Evolutionary conservation across 92 coral and sea anemone species (phyloP), one percentile per base, ranked within the genome.

Genomic region (Montipora capitata): DNA sequence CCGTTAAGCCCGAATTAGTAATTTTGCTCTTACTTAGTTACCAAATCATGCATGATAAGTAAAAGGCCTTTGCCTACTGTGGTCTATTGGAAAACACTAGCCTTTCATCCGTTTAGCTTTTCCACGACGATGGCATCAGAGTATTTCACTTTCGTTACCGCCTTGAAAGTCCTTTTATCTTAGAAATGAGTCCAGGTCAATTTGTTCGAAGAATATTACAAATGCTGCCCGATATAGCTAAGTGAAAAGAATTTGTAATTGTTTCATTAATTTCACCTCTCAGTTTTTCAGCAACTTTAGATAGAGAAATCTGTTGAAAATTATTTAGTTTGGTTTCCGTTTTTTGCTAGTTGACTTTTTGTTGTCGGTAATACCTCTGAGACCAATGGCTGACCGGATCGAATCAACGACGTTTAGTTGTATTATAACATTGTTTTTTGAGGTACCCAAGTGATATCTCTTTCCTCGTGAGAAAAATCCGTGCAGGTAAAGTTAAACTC

Each of bases 351-450:
- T 20, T 9, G 40, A 2, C 18, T 20, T 1, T 2, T 2, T 17
- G 2, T 63, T 4, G 68, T 40, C 35, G 2, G 35, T 27, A 27
- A 27, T 27, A 27, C 35, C 35, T 27, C 35, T 27, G 35, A 27
- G 35, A 27, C 2, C 0, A 27, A 27, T 27, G 35, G 35, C 35
- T 27, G 35, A 0, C 49, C 52, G 58, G 77, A 17, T 72, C 77
- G 40, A 72, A 72, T 72, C 77, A 48, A 48, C 59, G 16, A 72
- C 7, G 77, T 72, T 72, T 45, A 72, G 77, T 45, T 72, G 77
- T 72, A 76, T 57, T 76, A 57, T 58, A 14, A 41, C 81, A 38
- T 42, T 76, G 54, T 63, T 48, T 79, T 79, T 20, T 10, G 57
- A 10, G 42, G 40, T 35, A 27, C 51, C 2, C 35, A 67, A 68